Conservation (phyloP, 1,140 invertebrate species). For the Oreohelix idahoensis region DNA sequence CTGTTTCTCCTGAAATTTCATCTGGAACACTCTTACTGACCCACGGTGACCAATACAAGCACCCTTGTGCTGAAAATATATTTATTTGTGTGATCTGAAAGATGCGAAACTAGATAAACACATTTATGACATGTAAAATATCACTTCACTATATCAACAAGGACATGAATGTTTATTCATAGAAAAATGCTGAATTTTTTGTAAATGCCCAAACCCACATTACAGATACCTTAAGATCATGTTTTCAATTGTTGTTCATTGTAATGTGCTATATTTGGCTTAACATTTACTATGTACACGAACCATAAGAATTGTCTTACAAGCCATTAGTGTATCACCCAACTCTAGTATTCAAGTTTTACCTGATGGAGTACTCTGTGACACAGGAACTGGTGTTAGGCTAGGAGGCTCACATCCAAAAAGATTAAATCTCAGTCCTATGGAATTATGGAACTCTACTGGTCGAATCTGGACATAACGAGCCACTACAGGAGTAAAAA, state of each 20-base stretch:
- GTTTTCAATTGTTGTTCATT: too few relatives aligned
- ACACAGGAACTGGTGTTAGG: conserved; percentile 39
- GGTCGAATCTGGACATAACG: conserved; percentile 60
- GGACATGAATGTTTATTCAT: too few relatives aligned
- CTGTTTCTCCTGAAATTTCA: conserved; percentile 22
- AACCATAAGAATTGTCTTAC: too few relatives aligned
- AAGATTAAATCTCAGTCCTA: conserved; percentile 60
- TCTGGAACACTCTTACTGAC: conserved; percentile 68
- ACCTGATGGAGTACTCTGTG: conserved; percentile 29
- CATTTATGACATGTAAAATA: too few relatives aligned
- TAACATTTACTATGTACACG: too few relatives aligned
- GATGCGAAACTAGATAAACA: conserved; percentile 21
- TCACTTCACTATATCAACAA: too few relatives aligned
- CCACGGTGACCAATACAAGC: conserved; percentile 72
- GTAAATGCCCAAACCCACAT: too few relatives aligned
- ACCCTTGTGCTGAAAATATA: conserved; percentile 41
- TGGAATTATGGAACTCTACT: conserved; percentile 55
- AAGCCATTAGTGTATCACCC: too few relatives aligned
- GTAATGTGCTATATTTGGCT: too few relatives aligned
- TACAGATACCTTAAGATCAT: too few relatives aligned
- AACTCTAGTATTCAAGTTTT: too few relatives aligned
- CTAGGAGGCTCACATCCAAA: conserved; percentile 61
- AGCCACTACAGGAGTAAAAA: conserved; percentile 54
- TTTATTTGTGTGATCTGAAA: background rate
- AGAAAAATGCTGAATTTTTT: too few relatives aligned